These are phyloP conservation scores for Tupaia chinensis DNA, from an alignment of 2,113 vertebrate species.

Conservation along the genomic window DNA sequence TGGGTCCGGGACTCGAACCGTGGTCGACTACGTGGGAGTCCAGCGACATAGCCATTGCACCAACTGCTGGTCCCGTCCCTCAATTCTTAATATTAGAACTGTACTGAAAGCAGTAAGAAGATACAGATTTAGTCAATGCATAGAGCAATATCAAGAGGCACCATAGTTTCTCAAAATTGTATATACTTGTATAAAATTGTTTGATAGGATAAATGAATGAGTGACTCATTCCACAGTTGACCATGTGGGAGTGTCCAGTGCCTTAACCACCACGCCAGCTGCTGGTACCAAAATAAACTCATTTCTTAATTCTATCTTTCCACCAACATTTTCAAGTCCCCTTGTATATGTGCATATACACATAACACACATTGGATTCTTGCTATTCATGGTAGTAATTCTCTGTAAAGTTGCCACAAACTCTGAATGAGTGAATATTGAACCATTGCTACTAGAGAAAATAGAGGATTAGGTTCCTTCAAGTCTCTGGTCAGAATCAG, in stretches of 20 bases:
- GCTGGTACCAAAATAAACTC: too few species aligned
- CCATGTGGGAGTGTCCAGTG: too few species aligned
- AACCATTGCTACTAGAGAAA: conserved; percentile 9
- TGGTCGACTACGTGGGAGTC: too few species aligned
- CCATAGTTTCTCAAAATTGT: conserved; percentile 38
- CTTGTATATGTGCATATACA: neutral
- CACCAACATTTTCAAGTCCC: too few species aligned
- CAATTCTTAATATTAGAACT: conserved; percentile 1
- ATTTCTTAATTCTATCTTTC: too few species aligned
- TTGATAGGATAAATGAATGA: conserved; percentile 20
- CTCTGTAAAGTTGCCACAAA: neutral
- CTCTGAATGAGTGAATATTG: neutral
- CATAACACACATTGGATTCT: conserved; percentile 8
- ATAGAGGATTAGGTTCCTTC: neutral
- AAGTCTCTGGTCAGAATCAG: neutral
- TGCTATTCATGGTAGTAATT: neutral
- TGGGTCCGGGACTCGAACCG: too few species aligned
- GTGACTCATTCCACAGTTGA: neutral
- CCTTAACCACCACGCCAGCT: too few species aligned
- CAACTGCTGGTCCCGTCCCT: neutral
- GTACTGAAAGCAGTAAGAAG: neutral
- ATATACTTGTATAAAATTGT: neutral
- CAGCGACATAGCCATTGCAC: too few species aligned
- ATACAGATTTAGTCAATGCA: neutral
- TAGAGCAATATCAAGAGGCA: conserved; percentile 37